Conservation (phyloP, 92 coral and sea anemone genomes). For the Phenganax stokvisi region DNA sequence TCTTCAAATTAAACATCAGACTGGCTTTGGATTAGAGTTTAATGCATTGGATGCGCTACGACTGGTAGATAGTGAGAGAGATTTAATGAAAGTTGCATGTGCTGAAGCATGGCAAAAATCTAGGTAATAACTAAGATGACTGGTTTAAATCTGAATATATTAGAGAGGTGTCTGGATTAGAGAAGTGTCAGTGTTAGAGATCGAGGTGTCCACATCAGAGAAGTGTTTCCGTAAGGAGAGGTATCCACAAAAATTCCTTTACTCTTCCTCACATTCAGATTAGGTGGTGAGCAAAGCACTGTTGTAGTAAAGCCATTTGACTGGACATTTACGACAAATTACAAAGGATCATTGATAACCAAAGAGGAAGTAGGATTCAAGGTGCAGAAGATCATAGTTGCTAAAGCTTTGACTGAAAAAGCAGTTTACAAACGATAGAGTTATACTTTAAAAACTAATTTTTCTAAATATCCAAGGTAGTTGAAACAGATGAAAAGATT, state of each 20-base stretch:
- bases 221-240: no score
- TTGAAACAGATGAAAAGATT: conserved; percentile 71
- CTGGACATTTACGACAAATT: conserved; percentile 93
- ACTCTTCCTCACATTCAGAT: conserved; percentile 39
- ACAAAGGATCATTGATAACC: conserved; percentile 73
- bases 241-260: no score
- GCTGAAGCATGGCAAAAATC: conserved; percentile 94
- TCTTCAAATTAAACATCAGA: conserved; percentile 63
- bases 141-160: no score
- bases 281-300: conserved; percentile 73
- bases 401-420: background rate
- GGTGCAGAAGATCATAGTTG: conserved; percentile 41
- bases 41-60: conserved; percentile 87
- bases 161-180: no score
- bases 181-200: no score
- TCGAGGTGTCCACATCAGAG: no score
- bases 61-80: conserved; percentile 75
- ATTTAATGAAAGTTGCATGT: conserved; percentile 89
- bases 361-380: conserved; percentile 45
- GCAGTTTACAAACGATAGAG: background rate
- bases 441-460: background rate
- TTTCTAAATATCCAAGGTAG: conserved; percentile 41
- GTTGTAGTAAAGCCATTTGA: conserved; percentile 95
- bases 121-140: conserved; percentile 44
- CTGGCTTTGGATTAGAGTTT: conserved; percentile 90